Evolutionary conservation across 2,797 vertebrate species (phyloP).

Genomic region (Lacerta bilineata): DNA sequence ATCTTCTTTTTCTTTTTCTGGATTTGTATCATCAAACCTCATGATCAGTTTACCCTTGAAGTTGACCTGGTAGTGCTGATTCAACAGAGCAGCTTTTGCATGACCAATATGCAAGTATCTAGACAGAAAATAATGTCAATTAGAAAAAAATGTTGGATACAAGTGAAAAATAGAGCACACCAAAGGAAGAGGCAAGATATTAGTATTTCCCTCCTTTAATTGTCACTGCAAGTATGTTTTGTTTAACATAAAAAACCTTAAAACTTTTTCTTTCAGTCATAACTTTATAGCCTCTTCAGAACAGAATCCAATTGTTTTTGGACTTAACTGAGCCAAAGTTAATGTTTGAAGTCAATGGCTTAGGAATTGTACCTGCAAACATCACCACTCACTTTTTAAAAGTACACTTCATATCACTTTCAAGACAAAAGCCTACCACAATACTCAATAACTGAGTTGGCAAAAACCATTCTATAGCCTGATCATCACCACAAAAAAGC

Average conservation of each 20-base stretch:
- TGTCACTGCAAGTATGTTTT: not conserved
- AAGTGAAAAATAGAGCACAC: not conserved
- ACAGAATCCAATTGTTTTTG: not conserved
- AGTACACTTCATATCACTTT: not conserved
- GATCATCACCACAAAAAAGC: not conserved
- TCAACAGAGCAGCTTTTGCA: constrained; percentile 96
- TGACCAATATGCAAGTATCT: constrained; percentile 98
- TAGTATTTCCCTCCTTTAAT: not conserved
- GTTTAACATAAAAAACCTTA: not conserved
- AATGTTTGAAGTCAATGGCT: not conserved
- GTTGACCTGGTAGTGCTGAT: constrained; percentile 98
- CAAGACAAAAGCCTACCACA: not conserved
- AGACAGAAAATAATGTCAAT: constrained; percentile 47
- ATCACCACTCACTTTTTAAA: not conserved
- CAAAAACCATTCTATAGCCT: not conserved
- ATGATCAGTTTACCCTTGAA: constrained; percentile 99
- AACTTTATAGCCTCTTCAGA: not conserved
- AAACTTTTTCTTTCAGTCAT: not conserved
- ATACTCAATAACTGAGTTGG: not conserved
- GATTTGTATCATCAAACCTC: constrained; percentile 99
- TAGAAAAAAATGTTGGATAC: not conserved
- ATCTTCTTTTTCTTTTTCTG: constrained; percentile 99
- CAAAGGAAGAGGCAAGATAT: not conserved
- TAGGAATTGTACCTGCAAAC: not conserved
- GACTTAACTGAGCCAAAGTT: not conserved